phyloP scores from a whole-genome alignment of 2,888 invertebrate species.

The Amiota communis region DNA sequence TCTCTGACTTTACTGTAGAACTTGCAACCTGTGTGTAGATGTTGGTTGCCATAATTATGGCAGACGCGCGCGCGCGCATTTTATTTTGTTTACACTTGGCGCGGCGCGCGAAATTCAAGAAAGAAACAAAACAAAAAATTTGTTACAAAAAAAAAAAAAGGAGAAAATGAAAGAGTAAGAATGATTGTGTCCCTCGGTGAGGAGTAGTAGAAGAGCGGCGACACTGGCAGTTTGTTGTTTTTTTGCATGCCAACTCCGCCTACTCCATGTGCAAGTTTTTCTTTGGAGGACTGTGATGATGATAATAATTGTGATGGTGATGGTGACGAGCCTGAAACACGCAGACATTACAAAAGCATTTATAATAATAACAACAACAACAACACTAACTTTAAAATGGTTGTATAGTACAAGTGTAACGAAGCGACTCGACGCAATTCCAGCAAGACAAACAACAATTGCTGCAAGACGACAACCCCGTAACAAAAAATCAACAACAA shows the following conservation, averaged over 20 bases:
- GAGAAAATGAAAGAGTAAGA: background rate
- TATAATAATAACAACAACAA: background rate
- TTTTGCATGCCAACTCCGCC: constrained; percentile 55
- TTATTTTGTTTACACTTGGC: constrained; percentile 63
- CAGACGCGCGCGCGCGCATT: constrained; percentile 57
- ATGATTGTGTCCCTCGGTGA: background rate
- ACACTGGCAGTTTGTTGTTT: background rate
- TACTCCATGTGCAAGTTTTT: constrained; percentile 48
- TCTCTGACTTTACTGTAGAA: too few species aligned
- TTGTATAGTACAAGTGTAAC: constrained; percentile 17
- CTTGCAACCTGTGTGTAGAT: constrained; percentile 39
- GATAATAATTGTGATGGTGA: background rate
- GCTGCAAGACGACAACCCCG: constrained; percentile 4
- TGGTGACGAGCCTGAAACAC: constrained; percentile 3
- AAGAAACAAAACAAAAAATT: constrained; percentile 44
- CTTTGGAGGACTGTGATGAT: background rate
- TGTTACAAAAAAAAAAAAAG: background rate
- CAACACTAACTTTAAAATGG: background rate
- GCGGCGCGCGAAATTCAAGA: constrained; percentile 36
- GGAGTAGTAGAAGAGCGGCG: background rate
- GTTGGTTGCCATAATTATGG: constrained; percentile 65
- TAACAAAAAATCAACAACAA: constrained; percentile 8
- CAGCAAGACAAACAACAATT: constrained; percentile 15
- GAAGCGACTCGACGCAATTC: background rate
- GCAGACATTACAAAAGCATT: background rate